Evolutionary conservation across 1,140 invertebrate genomes (phyloP), one percentile per base, ranked within the genome.

Genomic region (Prorops nasuta): DNA sequence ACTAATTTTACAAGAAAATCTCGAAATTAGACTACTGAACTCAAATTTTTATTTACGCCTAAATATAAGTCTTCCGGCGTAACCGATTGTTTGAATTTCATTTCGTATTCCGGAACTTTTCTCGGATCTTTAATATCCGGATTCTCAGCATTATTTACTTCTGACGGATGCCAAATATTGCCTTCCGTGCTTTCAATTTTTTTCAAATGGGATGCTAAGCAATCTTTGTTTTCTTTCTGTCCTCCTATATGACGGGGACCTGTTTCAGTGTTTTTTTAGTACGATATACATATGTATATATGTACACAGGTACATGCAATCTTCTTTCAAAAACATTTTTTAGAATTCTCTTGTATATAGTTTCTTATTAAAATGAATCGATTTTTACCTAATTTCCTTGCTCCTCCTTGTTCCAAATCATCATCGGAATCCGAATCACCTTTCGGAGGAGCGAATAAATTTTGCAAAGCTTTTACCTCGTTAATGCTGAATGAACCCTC

Each of bases 11-110:
- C 21, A 1, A 17, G 17, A 12, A 39, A 18, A 36, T 19, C 8
- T n/a, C 16, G 22, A 12, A 19, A 48, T 43, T 7, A 14, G 12
- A 38, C 2, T n/a, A n/a, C n/a, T n/a, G n/a, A n/a, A 6, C 21
- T 19, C 12, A 24, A 37, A 10, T 24, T 48, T 44, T 50, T 43
- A 62, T 57, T 66, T 72, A 90, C 88, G 73, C 90, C 88, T 38
- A 94, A 76, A 74, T 85, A 95, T 24, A 94, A 83, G 70, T 96
- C 91, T 72, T 93, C 90, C 1, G 91, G 83, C 8, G 84, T 84
- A 1, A 96, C 89, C 39, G 86, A 80, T 71, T 96, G 92, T 58
- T 89, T 86, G 67, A 91, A 95, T 61, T 86, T 82, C 63, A 94
- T 88, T 16, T 88, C 85, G 76, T 90, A 94, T 55, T 85, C 81